Conservation (phyloP, 2,888 invertebrate species). For the Zygothrica quintamaculata region DNA sequence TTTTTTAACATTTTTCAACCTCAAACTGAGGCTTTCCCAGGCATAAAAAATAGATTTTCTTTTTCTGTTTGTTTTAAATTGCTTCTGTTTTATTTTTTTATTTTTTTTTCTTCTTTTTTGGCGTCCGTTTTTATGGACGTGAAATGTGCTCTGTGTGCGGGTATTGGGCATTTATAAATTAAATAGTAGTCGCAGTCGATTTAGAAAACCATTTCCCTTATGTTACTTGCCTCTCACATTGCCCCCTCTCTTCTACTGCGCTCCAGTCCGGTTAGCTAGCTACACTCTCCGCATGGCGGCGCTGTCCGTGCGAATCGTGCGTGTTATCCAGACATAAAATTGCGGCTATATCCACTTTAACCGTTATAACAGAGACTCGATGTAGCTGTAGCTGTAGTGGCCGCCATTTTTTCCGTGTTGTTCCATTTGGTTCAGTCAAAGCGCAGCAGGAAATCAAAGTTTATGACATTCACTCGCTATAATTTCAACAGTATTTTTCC, state of each 20-base stretch:
- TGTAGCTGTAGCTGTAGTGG: constrained; percentile 51
- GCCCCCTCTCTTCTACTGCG: not conserved
- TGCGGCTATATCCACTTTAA: constrained; percentile 55
- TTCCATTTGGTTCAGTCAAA: constrained; percentile 16
- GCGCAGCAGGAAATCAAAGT: constrained; percentile 70
- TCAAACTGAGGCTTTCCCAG: constrained; percentile 38
- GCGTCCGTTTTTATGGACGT: constrained; percentile 18
- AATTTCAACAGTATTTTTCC: constrained; percentile 47
- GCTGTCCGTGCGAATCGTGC: constrained; percentile 44
- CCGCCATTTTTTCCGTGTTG: constrained; percentile 63
- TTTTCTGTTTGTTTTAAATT: constrained; percentile 4
- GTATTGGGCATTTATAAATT: constrained; percentile 65
- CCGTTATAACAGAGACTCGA: constrained; percentile 48
- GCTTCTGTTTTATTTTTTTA: constrained; percentile 18
- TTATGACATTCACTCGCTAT: constrained; percentile 71
- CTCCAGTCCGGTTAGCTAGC: too few relatives aligned
- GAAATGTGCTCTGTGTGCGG: constrained; percentile 37
- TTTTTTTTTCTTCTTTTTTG: constrained; percentile 10
- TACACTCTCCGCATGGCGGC: too few relatives aligned
- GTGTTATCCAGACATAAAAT: constrained; percentile 72
- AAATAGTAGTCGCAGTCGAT: constrained; percentile 71
- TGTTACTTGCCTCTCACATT: not conserved
- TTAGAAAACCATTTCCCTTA: constrained; percentile 48
- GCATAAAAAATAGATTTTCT: constrained; percentile 53
- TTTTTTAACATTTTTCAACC: constrained; percentile 53